A percentile compares a stretch with the other conserved stretches of the same genome.
phyloP scores from a whole-genome alignment of 2,797 vertebrate species.

The Malacoctenus gilli region DNA sequence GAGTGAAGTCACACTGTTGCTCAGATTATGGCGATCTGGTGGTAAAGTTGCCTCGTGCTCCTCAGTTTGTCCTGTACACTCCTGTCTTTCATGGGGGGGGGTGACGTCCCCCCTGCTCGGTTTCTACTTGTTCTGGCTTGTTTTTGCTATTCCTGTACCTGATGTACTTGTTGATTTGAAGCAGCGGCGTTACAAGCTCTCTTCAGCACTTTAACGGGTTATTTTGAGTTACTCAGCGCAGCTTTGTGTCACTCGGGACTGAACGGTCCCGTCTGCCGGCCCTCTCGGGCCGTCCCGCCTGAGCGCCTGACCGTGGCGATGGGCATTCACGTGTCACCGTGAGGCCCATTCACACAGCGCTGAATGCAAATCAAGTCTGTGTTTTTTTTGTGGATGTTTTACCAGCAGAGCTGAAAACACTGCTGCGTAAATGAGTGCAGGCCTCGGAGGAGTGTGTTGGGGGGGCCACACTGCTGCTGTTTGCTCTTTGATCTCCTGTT shows the following conservation, averaged over 20 bases:
- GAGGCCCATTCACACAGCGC: constrained; percentile 15
- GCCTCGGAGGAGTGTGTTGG: constrained; percentile 1
- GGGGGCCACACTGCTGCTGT: background rate
- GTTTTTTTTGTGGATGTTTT: constrained; percentile 16
- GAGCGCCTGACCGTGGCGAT: constrained; percentile 6
- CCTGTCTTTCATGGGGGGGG: background rate
- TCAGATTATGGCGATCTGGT: background rate
- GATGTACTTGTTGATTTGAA: background rate
- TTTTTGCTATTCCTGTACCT: constrained; percentile 1
- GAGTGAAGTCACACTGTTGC: background rate
- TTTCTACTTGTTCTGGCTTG: constrained; percentile 27
- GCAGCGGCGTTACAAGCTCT: too few species aligned
- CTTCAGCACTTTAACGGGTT: too few species aligned
- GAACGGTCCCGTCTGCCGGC: background rate
- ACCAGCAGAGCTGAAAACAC: background rate
- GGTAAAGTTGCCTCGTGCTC: background rate
- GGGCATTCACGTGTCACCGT: constrained; percentile 29
- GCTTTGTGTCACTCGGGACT: background rate
- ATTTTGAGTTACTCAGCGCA: too few species aligned
- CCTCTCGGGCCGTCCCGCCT: constrained; percentile 28
- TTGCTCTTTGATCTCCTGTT: constrained; percentile 13
- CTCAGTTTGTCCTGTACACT: background rate
- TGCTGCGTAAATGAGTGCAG: too few species aligned
- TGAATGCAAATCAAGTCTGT: constrained; percentile 37
- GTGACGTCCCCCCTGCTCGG: background rate